These are phyloP conservation scores for Diabrotica balteata DNA, from an alignment of 2,888 invertebrate genomes.

Conservation along the genomic window DNA sequence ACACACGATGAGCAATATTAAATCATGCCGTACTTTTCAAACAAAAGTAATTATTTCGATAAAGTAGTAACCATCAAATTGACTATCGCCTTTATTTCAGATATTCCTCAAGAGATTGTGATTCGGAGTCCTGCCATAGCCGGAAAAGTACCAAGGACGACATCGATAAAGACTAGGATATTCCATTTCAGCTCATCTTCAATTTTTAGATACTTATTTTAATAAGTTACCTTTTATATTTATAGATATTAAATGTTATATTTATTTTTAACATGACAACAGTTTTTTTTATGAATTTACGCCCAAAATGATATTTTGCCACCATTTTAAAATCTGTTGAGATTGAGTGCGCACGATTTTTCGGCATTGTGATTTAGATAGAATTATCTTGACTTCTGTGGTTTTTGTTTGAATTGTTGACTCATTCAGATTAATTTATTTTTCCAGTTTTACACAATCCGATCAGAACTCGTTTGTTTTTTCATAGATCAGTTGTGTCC, in stretches of 20 bases:
- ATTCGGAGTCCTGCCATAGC: constrained; percentile 47
- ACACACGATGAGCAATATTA: constrained; percentile 27
- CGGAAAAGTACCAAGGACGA: constrained; percentile 48
- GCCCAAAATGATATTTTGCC: not conserved
- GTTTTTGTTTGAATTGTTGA: no score
- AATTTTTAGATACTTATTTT: constrained; percentile 20
- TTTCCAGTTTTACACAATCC: no score
- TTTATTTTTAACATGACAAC: constrained; percentile 17
- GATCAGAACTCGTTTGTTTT: no score
- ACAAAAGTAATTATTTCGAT: constrained; percentile 3
- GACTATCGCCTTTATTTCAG: constrained; percentile 38
- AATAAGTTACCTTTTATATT: constrained; percentile 25
- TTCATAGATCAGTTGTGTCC: no score
- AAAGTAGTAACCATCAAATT: not conserved
- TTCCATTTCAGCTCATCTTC: not conserved
- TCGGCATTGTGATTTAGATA: no score
- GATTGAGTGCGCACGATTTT: no score
- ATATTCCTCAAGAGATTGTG: constrained; percentile 49
- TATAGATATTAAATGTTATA: constrained; percentile 18
- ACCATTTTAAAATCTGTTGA: constrained; percentile 13
- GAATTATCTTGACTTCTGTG: no score
- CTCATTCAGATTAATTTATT: no score
- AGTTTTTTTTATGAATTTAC: not conserved
- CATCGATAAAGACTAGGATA: constrained; percentile 36
- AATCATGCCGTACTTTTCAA: not conserved